Evolutionary conservation across 2,113 vertebrate species (phyloP).

Genomic region (Campylomormyrus numenius): DNA sequence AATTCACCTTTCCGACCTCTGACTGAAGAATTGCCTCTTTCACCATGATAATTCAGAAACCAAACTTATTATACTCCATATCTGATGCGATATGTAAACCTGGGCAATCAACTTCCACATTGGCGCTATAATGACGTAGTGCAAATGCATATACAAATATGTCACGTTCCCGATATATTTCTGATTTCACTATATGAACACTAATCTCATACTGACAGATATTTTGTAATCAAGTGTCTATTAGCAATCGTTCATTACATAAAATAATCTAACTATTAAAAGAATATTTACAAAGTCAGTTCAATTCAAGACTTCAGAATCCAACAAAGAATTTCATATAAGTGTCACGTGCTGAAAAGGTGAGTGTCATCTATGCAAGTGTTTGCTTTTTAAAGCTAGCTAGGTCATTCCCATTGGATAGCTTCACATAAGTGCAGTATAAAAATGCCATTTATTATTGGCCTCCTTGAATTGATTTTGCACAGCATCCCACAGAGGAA

Average conservation of each 20-base stretch:
- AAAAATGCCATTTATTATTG: background rate
- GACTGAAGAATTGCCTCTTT: slow-evolving; percentile 42
- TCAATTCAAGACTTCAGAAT: background rate
- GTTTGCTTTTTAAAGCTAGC: background rate
- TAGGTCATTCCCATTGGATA: background rate
- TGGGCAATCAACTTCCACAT: background rate
- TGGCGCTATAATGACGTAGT: background rate
- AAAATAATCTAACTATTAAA: background rate
- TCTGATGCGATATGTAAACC: background rate
- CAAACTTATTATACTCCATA: background rate
- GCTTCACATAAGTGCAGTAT: background rate
- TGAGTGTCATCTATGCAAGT: background rate
- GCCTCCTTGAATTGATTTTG: background rate
- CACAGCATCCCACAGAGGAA: background rate
- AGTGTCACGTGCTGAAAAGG: background rate
- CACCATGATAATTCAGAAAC: background rate
- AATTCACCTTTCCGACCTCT: slow-evolving; percentile 44
- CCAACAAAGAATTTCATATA: background rate
- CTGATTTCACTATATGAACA: background rate
- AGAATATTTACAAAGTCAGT: background rate
- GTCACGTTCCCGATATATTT: background rate
- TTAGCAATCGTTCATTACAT: background rate
- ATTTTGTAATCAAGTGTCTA: background rate
- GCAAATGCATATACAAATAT: background rate
- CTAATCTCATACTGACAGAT: background rate